Conservation (phyloP, 2,113 vertebrate genomes). For the Phaethornis superciliosus region DNA sequence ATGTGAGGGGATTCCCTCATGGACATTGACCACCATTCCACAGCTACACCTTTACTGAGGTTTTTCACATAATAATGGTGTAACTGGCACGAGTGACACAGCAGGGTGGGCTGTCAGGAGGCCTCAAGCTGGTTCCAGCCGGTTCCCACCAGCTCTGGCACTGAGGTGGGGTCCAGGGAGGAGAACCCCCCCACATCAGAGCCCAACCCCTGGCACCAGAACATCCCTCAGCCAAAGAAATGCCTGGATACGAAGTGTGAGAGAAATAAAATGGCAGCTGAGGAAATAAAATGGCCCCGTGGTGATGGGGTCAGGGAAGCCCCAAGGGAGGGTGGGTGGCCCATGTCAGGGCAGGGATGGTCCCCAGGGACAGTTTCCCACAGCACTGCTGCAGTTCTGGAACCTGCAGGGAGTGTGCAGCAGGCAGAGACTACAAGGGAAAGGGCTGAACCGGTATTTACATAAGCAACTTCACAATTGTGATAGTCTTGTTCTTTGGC, state of each 20-base stretch:
- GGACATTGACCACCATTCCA: background rate
- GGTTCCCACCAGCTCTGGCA: accelerated
- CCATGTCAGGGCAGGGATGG: background rate
- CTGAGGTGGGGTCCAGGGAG: accelerated
- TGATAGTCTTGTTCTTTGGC: background rate
- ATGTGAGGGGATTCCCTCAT: accelerated
- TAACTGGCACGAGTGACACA: accelerated
- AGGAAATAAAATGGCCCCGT: too few species aligned
- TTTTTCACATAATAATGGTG: accelerated
- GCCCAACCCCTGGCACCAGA: accelerated
- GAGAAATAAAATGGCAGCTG: accelerated
- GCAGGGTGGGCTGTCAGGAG: accelerated
- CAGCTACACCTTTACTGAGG: background rate
- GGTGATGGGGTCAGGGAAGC: background rate
- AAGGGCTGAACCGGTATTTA: background rate
- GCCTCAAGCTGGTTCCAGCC: accelerated
- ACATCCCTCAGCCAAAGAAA: background rate
- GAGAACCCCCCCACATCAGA: accelerated
- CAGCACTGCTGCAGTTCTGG: accelerated
- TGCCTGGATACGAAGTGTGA: accelerated
- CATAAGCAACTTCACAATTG: accelerated
- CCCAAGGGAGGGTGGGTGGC: background rate
- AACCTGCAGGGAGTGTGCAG: accelerated
- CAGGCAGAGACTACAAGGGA: accelerated
- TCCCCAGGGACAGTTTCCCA: background rate